Percentiles rank a stretch among this genome's conserved stretches.
Conservation (phyloP, 2,888 invertebrate genomes). For the Creontiades dilutus region DNA sequence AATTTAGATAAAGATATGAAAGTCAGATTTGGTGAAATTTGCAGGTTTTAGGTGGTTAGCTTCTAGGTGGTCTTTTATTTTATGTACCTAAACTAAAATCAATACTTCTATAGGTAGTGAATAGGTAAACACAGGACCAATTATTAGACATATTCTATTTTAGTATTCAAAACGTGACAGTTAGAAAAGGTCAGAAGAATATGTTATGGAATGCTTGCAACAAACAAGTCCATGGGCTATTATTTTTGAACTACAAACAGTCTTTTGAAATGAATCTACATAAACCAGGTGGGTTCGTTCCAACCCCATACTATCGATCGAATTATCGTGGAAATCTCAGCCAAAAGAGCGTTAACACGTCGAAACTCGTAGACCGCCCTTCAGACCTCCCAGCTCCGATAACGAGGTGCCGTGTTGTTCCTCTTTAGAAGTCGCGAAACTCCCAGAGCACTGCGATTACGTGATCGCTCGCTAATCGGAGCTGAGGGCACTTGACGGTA, state of each 20-base stretch:
- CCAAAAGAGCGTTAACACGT: conserved; percentile 24
- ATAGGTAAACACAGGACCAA: too few species aligned
- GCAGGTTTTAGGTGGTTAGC: too few species aligned
- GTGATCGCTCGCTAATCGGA: neutral
- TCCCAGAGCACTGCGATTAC: neutral
- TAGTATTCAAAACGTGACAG: neutral
- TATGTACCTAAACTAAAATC: too few species aligned
- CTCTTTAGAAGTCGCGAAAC: neutral
- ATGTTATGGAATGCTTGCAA: too few species aligned
- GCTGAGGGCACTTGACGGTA: neutral
- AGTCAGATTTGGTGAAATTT: too few species aligned
- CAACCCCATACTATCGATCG: neutral
- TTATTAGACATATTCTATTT: too few species aligned
- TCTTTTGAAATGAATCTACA: neutral
- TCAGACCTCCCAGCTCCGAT: neutral
- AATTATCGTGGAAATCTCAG: neutral
- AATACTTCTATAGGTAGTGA: too few species aligned
- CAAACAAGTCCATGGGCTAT: too few species aligned
- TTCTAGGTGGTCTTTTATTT: too few species aligned
- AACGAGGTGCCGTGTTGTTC: conserved; percentile 51
- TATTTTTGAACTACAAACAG: neutral
- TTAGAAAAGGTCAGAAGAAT: neutral
- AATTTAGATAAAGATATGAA: too few species aligned
- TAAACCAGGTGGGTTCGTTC: neutral
- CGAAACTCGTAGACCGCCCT: neutral